Evolutionary conservation across 2,113 vertebrate species (phyloP), one percentile per base, ranked within the genome.

Genomic region (Lota lota): DNA sequence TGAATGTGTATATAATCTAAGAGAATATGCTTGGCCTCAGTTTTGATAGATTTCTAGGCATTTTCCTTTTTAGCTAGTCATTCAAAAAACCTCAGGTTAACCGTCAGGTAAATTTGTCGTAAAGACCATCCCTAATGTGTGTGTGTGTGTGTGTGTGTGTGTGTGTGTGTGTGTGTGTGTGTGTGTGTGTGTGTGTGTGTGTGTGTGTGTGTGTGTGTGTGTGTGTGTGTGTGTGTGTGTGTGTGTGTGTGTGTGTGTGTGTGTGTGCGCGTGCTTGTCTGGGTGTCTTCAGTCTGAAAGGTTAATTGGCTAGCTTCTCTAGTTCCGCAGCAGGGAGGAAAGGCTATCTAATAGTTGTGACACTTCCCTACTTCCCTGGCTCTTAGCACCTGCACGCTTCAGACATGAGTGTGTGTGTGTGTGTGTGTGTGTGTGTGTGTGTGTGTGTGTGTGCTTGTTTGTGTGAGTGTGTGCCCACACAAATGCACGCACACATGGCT

Each of bases 251-350:
- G 57, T 14, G 19, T 59, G 57, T 22, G 63, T 61, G 18, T 56
- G n/a, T 70, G 62, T 19, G 60, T 67, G 61, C 47, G 51, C 69
- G 54, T 47, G 53, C 0, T 70, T 68, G 67, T 17, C 69, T 66
- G 61, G 63, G 71, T 24, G 65, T 21, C 63, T 72, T 72, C 63
- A 74, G 79, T 74, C 63, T 14, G 6, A 86, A 85, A 88, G 87
- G 87, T 89, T 87, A 87, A 89, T 89, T 89, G 83, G 84, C 75
- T 82, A 74, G 83, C 80, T 88, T 76, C 73, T 82, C 69, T 73
- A 75, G 78, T 84, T 81, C 76, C 83, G 73, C 59, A 82, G 79
- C 70, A 76, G 77, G 80, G 77, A 83, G 78, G 85, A 83, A 84
- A 79, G 75, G 63, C 78, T 68, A 70, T 81, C 73, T 86, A 85